A percentile compares a stretch with the other conserved stretches of the same genome.
Conservation (phyloP, 2,797 vertebrate species). For the Vireo griseus region DNA sequence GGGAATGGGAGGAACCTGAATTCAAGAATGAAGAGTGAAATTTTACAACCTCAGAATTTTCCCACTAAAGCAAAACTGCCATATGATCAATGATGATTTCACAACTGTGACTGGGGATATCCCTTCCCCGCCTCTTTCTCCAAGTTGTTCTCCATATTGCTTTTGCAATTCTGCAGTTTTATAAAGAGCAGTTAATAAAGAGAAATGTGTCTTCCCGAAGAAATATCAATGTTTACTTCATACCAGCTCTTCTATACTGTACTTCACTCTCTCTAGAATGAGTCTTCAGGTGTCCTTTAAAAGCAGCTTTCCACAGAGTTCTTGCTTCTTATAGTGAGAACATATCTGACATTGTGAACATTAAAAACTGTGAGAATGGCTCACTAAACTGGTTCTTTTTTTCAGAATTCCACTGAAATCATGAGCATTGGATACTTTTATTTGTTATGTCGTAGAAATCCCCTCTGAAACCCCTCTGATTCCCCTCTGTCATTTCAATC, state of each 20-base stretch:
- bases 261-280: not conserved
- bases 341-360: not conserved
- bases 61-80: not conserved
- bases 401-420: not conserved
- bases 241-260: not conserved
- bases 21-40: not conserved
- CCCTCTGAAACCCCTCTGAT: not conserved
- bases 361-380: not conserved
- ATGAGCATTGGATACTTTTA: not conserved
- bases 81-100: not conserved
- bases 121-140: not conserved
- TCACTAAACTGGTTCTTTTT: not conserved
- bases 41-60: not conserved
- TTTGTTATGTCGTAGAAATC: not conserved
- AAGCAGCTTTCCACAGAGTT: not conserved
- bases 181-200: not conserved
- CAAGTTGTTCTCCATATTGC: not conserved
- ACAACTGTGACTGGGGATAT: not conserved
- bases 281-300: not conserved
- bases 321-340: not conserved
- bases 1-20: not conserved
- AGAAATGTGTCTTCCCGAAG: not conserved
- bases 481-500: not conserved
- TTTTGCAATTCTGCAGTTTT: not conserved
- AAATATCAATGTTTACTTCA: rapidly evolving